Evolutionary conservation across 1,140 invertebrate genomes (phyloP).

Genomic region (Drosophila littoralis): DNA sequence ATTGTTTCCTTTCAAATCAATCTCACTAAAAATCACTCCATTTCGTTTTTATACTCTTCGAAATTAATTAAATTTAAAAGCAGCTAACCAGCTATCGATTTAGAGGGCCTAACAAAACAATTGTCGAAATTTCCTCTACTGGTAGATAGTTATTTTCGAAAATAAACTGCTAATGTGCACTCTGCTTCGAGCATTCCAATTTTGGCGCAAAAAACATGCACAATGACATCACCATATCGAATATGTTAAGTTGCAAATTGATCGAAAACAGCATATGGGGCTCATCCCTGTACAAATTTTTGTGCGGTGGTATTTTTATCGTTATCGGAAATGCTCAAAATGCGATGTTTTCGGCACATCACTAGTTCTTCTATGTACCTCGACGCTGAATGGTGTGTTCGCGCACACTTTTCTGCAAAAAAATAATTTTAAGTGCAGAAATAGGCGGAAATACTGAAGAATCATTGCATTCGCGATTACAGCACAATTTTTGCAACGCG

Average conservation of each 20-base stretch:
- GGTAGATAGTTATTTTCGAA: no score
- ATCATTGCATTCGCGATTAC: slow-evolving; percentile 38
- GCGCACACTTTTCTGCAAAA: slow-evolving; percentile 61
- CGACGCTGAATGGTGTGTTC: slow-evolving; percentile 46
- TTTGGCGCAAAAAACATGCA: background rate
- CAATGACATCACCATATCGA: background rate
- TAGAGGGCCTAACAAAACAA: no score
- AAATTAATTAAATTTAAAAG: no score
- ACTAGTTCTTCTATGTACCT: slow-evolving; percentile 41
- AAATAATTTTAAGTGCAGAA: slow-evolving; percentile 53
- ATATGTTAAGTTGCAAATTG: background rate
- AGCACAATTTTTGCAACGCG: slow-evolving; percentile 53
- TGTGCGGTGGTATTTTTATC: slow-evolving; percentile 5
- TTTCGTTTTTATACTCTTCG: no score
- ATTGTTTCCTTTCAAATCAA: no score
- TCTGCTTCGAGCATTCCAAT: background rate
- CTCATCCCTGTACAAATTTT: background rate
- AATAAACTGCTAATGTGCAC: no score
- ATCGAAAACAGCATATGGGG: background rate
- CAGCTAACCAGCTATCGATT: no score
- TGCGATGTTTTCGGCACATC: slow-evolving; percentile 32
- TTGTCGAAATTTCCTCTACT: no score
- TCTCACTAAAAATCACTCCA: no score
- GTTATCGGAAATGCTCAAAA: slow-evolving; percentile 13
- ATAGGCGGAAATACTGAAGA: slow-evolving; percentile 57